phyloP scores from a whole-genome alignment of 2,797 vertebrate species.

The Pyrocephalus nanus region DNA sequence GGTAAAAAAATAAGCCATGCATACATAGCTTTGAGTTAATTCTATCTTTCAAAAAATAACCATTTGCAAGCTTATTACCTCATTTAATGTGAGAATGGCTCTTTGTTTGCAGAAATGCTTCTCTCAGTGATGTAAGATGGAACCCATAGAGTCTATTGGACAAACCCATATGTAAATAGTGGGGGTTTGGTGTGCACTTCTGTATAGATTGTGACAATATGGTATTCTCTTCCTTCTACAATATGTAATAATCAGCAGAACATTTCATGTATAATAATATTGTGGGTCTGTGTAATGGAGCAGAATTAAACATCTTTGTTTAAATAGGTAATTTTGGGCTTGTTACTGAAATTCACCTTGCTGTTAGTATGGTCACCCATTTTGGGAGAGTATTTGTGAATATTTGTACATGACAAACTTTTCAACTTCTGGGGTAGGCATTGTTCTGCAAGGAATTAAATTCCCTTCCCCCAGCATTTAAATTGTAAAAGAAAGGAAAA shows the following conservation, averaged over 20 bases:
- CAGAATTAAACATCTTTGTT: constrained; percentile 6
- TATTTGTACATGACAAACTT: not conserved
- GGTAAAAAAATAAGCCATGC: constrained; percentile 14
- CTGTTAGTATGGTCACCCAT: not conserved
- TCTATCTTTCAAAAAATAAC: not conserved
- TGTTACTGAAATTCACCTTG: constrained; percentile 4
- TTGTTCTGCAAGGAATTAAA: not conserved
- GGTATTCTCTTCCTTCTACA: not conserved
- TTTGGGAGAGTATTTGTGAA: not conserved
- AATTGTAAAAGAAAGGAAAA: not conserved
- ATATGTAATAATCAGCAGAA: not conserved
- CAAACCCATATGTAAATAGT: not conserved
- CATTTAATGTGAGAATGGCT: constrained; percentile 12
- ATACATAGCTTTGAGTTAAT: constrained; percentile 16
- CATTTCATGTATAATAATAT: not conserved
- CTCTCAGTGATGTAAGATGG: not conserved
- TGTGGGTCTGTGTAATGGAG: not conserved
- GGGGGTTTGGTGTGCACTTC: not conserved
- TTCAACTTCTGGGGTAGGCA: not conserved
- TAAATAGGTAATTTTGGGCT: not conserved
- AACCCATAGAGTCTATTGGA: not conserved
- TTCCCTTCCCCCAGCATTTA: not conserved
- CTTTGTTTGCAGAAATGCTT: not conserved
- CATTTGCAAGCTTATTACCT: constrained; percentile 1
- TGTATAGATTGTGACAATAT: not conserved